These are phyloP conservation scores for Leptopilina boulardi DNA, from an alignment of 1,140 invertebrate species.

Conservation along the genomic window DNA sequence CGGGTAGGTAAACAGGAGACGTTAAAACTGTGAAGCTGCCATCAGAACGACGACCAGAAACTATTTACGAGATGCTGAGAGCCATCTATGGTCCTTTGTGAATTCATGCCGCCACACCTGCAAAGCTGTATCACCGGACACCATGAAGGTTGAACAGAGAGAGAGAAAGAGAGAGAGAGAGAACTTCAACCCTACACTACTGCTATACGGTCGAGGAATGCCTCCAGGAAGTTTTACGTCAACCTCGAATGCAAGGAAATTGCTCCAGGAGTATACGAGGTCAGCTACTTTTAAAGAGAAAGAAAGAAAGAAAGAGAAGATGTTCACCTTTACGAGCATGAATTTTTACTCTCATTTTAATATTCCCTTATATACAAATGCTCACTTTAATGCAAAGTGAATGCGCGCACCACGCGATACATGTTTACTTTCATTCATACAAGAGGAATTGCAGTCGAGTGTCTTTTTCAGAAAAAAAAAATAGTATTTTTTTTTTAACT, in stretches of 20 bases:
- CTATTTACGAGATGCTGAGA: conserved; percentile 52
- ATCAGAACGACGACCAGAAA: conserved; percentile 43
- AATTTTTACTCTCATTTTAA: conserved; percentile 15
- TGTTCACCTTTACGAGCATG: conserved; percentile 31
- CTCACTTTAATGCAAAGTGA: background rate
- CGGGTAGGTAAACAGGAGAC: conserved; percentile 34
- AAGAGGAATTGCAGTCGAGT: no score
- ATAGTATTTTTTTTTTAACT: no score
- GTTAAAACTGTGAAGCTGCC: conserved; percentile 32
- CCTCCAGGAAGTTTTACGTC: conserved; percentile 47
- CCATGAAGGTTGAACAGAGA: conserved; percentile 35
- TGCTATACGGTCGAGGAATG: conserved; percentile 47
- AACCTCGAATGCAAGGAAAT: conserved; percentile 20
- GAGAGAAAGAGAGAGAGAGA: no score
- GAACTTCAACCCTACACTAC: conserved; percentile 47
- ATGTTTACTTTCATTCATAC: no score
- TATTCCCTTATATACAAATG: background rate
- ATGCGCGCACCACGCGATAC: background rate
- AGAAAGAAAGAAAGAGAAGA: conserved; percentile 1
- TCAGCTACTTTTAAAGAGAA: conserved; percentile 9
- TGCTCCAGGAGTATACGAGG: conserved; percentile 20
- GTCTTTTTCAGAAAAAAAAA: no score
- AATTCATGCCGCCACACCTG: conserved; percentile 61
- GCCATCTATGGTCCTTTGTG: conserved; percentile 62
- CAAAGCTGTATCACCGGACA: conserved; percentile 42